Conservation (phyloP, 2,113 vertebrate genomes). For the Chascanopsetta lugubris region DNA sequence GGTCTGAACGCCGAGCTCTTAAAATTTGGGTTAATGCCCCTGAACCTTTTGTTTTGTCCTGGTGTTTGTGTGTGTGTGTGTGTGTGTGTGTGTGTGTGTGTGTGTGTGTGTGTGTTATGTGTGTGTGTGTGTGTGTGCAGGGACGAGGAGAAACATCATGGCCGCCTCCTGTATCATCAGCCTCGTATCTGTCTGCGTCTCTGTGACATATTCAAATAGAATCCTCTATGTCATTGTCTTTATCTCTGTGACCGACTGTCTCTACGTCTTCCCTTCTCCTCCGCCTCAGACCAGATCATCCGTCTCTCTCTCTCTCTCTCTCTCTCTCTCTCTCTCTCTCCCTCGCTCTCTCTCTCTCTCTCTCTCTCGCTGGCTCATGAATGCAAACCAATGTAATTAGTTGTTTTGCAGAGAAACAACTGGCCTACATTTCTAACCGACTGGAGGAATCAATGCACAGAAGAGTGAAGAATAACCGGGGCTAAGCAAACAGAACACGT, state of each 20-base stretch:
- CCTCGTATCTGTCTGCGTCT: not conserved
- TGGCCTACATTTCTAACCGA: constrained; percentile 59
- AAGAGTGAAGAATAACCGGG: constrained; percentile 2
- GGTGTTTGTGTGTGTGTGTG: constrained; percentile 16
- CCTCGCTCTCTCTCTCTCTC: too few species aligned
- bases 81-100: constrained; percentile 16
- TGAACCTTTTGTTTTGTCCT: constrained; percentile 63
- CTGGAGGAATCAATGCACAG: constrained; percentile 11
- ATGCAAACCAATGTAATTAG: constrained; percentile 37
- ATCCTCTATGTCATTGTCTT: not conserved
- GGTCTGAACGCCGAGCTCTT: constrained; percentile 70
- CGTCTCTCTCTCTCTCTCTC: too few species aligned
- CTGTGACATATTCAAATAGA: not conserved
- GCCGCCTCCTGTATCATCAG: not conserved
- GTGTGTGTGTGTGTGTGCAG: too few species aligned
- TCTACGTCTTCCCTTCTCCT: not conserved
- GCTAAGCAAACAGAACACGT: not conserved
- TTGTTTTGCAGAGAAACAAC: constrained; percentile 42
- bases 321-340: too few species aligned
- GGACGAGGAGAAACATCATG: not conserved
- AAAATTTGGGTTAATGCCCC: constrained; percentile 72
- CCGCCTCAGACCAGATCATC: constrained; percentile 10
- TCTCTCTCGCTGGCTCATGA: too few species aligned
- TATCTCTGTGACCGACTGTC: not conserved
- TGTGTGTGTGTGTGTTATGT: constrained; percentile 10